Evolutionary conservation across 2,797 vertebrate species (phyloP).

Genomic region (Clarias laeviceps): DNA sequence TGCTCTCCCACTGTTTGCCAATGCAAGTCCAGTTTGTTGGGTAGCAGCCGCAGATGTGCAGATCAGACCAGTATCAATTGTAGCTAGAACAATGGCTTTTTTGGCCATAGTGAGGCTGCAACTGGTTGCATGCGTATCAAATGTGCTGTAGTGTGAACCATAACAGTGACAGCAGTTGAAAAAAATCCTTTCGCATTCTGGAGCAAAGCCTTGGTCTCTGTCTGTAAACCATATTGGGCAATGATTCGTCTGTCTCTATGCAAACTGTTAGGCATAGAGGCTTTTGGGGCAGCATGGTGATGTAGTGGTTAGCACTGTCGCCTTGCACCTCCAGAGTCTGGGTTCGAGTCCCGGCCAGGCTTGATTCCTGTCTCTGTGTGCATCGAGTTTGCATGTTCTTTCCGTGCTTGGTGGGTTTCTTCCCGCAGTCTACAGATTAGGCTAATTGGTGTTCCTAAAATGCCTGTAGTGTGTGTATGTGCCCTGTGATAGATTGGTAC

Average conservation of each 20-base stretch:
- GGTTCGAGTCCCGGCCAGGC: too few species aligned
- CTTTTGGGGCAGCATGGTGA: too few species aligned
- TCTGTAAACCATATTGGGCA: constrained; percentile 5
- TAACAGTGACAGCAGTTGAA: neutral
- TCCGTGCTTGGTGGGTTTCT: too few species aligned
- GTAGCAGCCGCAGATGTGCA: too few species aligned
- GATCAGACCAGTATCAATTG: neutral
- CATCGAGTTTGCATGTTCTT: too few species aligned
- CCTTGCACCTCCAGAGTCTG: too few species aligned
- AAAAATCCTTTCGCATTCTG: neutral
- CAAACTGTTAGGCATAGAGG: neutral
- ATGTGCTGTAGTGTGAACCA: neutral
- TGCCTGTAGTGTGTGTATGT: too few species aligned
- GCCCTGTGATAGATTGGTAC: too few species aligned
- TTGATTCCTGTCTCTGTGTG: too few species aligned
- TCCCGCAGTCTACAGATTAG: too few species aligned
- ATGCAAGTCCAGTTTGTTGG: neutral
- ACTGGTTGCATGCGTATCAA: neutral
- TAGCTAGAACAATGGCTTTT: neutral
- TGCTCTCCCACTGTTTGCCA: neutral
- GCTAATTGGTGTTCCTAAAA: too few species aligned
- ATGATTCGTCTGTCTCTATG: neutral
- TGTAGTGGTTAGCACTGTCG: too few species aligned
- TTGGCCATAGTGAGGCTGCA: neutral
- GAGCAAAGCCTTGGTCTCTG: neutral